Evolutionary conservation across 2,113 vertebrate species (phyloP).

Genomic region (western clawed frog (Xenopus tropicalis)): DNA sequence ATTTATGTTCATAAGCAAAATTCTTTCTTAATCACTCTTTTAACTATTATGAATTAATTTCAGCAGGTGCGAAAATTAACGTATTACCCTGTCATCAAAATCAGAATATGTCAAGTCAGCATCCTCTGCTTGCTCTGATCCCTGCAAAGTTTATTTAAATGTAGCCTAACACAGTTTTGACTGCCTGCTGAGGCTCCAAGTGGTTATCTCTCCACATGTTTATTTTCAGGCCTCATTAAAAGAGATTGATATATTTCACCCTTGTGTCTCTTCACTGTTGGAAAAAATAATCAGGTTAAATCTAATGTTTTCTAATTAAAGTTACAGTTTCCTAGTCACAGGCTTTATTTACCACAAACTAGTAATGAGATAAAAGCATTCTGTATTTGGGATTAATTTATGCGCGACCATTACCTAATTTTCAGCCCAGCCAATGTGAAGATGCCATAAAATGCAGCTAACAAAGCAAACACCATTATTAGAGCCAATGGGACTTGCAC

Average conservation of each 20-base stretch:
- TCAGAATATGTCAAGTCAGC: slow-evolving; percentile 1
- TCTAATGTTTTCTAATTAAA: slow-evolving; percentile 38
- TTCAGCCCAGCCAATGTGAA: not conserved
- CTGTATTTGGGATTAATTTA: slow-evolving; percentile 19
- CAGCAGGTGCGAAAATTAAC: not conserved
- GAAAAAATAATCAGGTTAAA: slow-evolving; percentile 30
- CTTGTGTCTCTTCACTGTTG: slow-evolving; percentile 24
- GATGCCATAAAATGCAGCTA: not conserved
- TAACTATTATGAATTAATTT: not conserved
- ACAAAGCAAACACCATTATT: not conserved
- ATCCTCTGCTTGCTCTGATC: not conserved
- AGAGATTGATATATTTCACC: slow-evolving; percentile 42
- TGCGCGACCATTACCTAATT: slow-evolving; percentile 8
- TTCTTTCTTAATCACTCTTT: not conserved
- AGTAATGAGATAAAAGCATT: slow-evolving; percentile 6
- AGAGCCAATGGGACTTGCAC: not conserved
- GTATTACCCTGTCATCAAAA: slow-evolving; percentile 11
- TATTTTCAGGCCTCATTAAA: slow-evolving; percentile 37
- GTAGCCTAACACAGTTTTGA: slow-evolving; percentile 16
- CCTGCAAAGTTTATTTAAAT: slow-evolving; percentile 26
- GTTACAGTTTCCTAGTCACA: slow-evolving; percentile 25
- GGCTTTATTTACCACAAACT: slow-evolving; percentile 4
- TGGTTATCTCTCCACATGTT: slow-evolving; percentile 30
- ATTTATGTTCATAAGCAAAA: not conserved
- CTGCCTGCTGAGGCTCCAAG: slow-evolving; percentile 26